Base-by-base conservation (phyloP, 2,797 vertebrate species). In the Silurus lanzhouensis region DNA sequence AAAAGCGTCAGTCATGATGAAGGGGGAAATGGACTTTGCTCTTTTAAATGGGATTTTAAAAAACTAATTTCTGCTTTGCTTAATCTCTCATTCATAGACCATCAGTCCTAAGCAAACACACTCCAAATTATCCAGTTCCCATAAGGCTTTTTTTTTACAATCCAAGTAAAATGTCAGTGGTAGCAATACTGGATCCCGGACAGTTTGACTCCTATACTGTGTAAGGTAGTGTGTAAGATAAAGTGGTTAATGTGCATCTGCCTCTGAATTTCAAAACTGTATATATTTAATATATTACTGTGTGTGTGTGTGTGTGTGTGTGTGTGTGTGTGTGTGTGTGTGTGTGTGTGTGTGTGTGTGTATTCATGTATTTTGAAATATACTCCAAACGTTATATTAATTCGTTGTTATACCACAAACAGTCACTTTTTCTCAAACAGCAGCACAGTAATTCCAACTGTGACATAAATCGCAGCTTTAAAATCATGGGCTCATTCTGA, bases 21-120 rank as follows among this genome's bases (percentile, higher is more conserved):
- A 82, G 82, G 68, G 83, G 55, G n/a, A 67, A 84, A 84, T 80
- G 79, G 82, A 86, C 86, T 86, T 31, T 86, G 87, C 88, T 89
- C 84, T 88, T 85, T 87, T 71, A 87, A 90, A 88, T 88, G 77
- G 79, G 88, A 88, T 91, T 89, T 89, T 67, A 81, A 89, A 89
- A 87, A 85, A 85, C 83, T 91, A 85, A 89, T 88, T 90, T 91
- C 82, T 71, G 57, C 78, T 87, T 31, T 12, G 77, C 74, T 88
- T 27, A 89, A 91, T 89, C 86, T 84, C 79, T 88, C 84, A 85
- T 90, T 91, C 88, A 89, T 84, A 87, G 72, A 55, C 84, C 83
- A 79, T 88, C 84, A 83, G 67, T 68, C 81, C 82, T 87, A 77
- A 79, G 81, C 85, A 91, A 90, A 89, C 86, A 89, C 86, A 86